Conservation (phyloP, 2,113 vertebrate species). For the Nansenia antarctica region DNA sequence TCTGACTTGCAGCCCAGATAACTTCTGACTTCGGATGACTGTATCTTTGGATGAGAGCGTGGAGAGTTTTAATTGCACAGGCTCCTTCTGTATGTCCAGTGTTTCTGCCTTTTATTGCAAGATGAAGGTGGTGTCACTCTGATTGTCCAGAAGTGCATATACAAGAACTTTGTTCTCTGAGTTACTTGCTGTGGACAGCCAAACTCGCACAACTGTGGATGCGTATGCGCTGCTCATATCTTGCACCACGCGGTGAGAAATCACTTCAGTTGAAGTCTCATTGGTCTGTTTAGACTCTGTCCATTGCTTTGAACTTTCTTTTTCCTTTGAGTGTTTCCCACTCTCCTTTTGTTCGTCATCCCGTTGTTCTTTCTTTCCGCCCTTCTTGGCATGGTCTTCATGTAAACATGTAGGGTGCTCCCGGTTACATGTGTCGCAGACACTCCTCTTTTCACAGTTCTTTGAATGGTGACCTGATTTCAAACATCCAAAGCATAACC, state of each 20-base stretch:
- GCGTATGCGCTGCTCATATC: neutral
- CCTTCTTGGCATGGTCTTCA: neutral
- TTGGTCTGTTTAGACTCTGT: neutral
- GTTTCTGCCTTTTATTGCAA: conserved; percentile 11
- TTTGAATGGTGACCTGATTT: conserved; percentile 30
- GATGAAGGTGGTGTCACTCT: conserved; percentile 25
- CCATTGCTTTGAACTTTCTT: too few relatives aligned
- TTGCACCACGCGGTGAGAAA: conserved; percentile 10
- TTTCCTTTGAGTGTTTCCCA: too few relatives aligned
- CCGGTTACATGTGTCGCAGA: conserved; percentile 28
- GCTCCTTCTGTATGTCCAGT: neutral
- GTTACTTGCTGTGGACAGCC: conserved; percentile 13
- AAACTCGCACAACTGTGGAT: conserved; percentile 27
- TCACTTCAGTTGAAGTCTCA: conserved; percentile 13
- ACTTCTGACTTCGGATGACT: conserved; percentile 28
- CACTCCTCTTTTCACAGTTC: conserved; percentile 33
- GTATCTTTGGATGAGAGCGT: conserved; percentile 25
- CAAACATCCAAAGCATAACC: conserved; percentile 34
- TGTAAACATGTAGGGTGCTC: conserved; percentile 37
- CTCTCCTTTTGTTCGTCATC: conserved; percentile 3
- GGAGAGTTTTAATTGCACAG: conserved; percentile 40
- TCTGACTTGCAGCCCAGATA: conserved; percentile 32
- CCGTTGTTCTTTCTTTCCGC: conserved; percentile 1
- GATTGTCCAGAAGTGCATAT: conserved; percentile 10
- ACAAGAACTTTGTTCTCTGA: conserved; percentile 16